These are phyloP conservation scores for Eupithecia exiguata DNA, from an alignment of 2,888 invertebrate genomes.

Conservation along the genomic window DNA sequence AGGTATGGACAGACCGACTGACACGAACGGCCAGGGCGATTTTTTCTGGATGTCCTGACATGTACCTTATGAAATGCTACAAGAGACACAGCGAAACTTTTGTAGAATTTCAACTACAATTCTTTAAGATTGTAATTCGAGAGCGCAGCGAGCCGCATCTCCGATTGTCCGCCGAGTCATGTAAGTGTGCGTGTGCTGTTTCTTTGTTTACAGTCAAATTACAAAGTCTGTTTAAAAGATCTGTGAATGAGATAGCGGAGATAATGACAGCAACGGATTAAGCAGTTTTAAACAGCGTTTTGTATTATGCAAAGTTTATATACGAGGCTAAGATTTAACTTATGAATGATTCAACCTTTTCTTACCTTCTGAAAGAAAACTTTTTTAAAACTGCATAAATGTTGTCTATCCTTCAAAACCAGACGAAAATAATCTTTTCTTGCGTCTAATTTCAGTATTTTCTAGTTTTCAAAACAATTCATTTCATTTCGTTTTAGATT, in stretches of 20 bases:
- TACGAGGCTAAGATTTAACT: background rate
- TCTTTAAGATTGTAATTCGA: background rate
- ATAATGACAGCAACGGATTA: background rate
- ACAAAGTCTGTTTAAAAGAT: background rate
- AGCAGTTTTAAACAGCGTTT: background rate
- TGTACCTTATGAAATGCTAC: background rate
- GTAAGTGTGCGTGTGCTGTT: background rate
- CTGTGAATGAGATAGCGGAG: background rate
- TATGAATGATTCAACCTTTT: background rate
- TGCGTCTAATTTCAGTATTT: too few species aligned
- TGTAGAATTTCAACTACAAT: background rate
- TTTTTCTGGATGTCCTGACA: too few species aligned
- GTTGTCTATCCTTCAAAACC: too few species aligned
- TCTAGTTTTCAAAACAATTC: too few species aligned
- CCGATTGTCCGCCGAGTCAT: background rate
- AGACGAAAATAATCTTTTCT: too few species aligned
- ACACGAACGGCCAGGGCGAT: too few species aligned
- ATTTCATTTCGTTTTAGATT: too few species aligned
- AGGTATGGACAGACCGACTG: background rate
- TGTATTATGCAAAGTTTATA: background rate
- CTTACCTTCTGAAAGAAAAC: background rate
- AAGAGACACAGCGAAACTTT: background rate
- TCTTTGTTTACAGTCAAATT: conserved; percentile 3
- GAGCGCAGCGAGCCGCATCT: conserved; percentile 6
- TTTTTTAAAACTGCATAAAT: too few species aligned